Evolutionary conservation across 2,797 vertebrate genomes (phyloP).

Genomic region (Periparus ater): DNA sequence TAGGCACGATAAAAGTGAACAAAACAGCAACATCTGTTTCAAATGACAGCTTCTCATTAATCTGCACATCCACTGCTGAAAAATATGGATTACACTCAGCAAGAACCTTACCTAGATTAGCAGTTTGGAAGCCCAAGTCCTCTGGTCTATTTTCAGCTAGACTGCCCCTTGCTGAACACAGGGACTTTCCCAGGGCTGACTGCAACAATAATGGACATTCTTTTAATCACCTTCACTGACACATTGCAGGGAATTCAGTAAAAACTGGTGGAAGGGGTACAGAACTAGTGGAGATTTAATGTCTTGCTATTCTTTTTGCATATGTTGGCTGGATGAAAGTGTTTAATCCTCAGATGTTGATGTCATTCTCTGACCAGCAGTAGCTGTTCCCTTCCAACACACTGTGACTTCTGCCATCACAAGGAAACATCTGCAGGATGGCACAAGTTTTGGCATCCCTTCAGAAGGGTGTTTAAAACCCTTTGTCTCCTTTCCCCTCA

Average conservation of each 20-base stretch:
- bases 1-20: background rate
- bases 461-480: background rate
- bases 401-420: background rate
- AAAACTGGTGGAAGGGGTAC: background rate
- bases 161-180: background rate
- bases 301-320: background rate
- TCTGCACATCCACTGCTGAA: background rate
- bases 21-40: background rate
- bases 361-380: background rate
- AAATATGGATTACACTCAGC: background rate
- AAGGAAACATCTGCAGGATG: background rate
- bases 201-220: background rate
- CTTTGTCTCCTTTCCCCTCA: background rate
- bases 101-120: background rate
- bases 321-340: background rate
- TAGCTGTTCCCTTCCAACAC: background rate
- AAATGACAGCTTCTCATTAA: background rate
- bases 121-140: background rate
- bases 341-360: background rate
- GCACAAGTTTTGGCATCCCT: background rate
- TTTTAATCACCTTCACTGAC: background rate
- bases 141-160: background rate
- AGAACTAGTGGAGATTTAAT: background rate
- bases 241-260: background rate
- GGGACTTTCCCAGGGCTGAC: background rate